Evolutionary conservation across 2,888 invertebrate genomes (phyloP).

Genomic region (Matsumyia berberina): DNA sequence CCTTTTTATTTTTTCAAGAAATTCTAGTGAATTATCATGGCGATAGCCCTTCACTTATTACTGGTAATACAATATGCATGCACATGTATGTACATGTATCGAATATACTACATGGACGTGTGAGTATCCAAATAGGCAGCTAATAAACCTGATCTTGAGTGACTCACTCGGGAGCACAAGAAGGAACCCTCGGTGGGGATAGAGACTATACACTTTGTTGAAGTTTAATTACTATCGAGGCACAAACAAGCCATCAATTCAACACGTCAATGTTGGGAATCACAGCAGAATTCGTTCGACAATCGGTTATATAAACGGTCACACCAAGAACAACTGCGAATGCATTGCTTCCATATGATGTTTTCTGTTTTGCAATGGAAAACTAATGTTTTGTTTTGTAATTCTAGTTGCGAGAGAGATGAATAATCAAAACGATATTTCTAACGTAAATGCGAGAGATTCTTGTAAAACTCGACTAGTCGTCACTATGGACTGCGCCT

Average conservation of each 20-base stretch:
- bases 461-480: no score
- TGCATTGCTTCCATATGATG: slow-evolving; percentile 3
- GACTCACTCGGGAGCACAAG: not conserved
- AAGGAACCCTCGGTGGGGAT: not conserved
- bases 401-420: not conserved
- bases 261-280: slow-evolving; percentile 6
- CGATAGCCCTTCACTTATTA: slow-evolving; percentile 3
- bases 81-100: not conserved
- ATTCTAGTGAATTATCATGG: not conserved
- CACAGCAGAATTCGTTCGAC: not conserved
- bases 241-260: slow-evolving; percentile 1
- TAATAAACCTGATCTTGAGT: slow-evolving; percentile 22
- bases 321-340: not conserved
- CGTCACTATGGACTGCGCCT: no score
- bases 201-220: not conserved
- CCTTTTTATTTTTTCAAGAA: not conserved
- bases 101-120: no score
- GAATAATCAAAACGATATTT: not conserved
- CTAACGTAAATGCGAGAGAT: not conserved
- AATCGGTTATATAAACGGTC: no score
- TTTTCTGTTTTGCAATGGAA: not conserved
- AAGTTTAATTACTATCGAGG: not conserved
- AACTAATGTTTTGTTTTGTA: not conserved
- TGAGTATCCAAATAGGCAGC: not conserved
- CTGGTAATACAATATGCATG: not conserved